Conservation (phyloP, 2,113 vertebrate genomes). For the Neolamprologus kungweensis region DNA sequence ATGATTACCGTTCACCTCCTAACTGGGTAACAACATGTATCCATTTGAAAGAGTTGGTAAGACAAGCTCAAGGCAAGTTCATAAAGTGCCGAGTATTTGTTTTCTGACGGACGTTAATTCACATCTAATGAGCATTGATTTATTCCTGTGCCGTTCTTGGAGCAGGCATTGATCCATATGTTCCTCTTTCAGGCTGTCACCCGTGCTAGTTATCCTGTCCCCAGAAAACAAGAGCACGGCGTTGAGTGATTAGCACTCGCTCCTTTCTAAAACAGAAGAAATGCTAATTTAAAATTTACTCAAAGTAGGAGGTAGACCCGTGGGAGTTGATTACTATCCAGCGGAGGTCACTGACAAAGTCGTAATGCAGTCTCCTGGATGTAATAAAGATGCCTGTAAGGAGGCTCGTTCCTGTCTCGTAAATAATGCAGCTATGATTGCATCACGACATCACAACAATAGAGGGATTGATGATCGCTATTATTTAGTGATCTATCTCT, state of each 20-base stretch:
- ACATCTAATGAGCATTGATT: slow-evolving; percentile 52
- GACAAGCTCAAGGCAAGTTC: neutral
- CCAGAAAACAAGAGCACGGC: neutral
- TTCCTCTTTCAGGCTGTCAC: slow-evolving; percentile 5
- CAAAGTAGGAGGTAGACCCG: neutral
- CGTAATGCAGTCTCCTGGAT: neutral
- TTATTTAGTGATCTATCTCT: slow-evolving; percentile 25
- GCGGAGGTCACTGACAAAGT: slow-evolving; percentile 28
- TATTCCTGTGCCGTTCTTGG: slow-evolving; percentile 1
- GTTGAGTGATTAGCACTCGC: neutral
- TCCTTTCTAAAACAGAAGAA: neutral
- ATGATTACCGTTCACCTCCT: neutral
- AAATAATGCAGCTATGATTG: neutral
- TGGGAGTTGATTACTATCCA: neutral
- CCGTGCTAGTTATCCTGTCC: neutral
- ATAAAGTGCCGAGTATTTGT: neutral
- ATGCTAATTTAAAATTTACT: neutral
- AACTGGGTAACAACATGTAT: neutral
- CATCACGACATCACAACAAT: neutral
- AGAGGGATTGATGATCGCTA: slow-evolving; percentile 24
- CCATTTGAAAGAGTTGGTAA: neutral
- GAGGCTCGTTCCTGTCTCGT: neutral
- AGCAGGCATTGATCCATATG: slow-evolving; percentile 8
- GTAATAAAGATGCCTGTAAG: neutral
- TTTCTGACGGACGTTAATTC: slow-evolving; percentile 3